Base-by-base conservation (phyloP, 2,797 vertebrate genomes). In the Octomys mimax region DNA sequence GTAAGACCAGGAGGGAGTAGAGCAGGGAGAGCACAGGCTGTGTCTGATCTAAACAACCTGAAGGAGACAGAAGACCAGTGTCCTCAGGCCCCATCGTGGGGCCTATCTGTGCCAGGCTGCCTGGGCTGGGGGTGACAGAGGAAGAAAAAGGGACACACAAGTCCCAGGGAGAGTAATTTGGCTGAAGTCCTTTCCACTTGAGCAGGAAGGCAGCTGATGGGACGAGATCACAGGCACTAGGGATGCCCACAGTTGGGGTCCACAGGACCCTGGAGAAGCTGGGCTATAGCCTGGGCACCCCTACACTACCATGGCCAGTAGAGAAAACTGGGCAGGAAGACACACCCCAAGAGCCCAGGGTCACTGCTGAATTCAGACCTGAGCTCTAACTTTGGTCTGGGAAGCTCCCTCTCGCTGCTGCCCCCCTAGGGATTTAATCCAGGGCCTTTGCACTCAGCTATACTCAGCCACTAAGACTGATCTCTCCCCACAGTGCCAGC, bases 1-100 rank as follows among this genome's bases (percentile, higher is more conserved):
- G 0, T 0, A 0, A 11, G 7, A 54, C 46, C 19, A 66, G 21
- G 39, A 77, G 13, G 49, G 19, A 14, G 24, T 36, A 28, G 24
- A 66, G 39, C 11, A 33, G n/a, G 39, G 75, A 36, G 19, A 59
- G 11, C 39, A 21, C 4, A 4, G 61, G 26, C 22, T 11, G 49
- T 5, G 4, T 18, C 18, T 71, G 73, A 77, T 1, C 2, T 36
- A 14, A 22, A n/a, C 28, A 39, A 19, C 26, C 42, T 6, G 2
- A 24, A 49, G 52, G 4, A 57, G 54, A 16, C 5, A 7, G n/a
- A 52, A 22, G 28, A 19, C 52, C 12, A 78, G 49, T 24, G 73
- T 26, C 61, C 31, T 39, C 36, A 26, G 73, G 16, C 19, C 13
- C 31, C 36, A 26, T 12, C 0, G 1, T 5, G 11, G 24, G 62